Percentiles rank a stretch among this genome's conserved stretches.
These are phyloP conservation scores for Neoascia interrupta DNA, from an alignment of 2,888 invertebrate species.

Conservation along the genomic window DNA sequence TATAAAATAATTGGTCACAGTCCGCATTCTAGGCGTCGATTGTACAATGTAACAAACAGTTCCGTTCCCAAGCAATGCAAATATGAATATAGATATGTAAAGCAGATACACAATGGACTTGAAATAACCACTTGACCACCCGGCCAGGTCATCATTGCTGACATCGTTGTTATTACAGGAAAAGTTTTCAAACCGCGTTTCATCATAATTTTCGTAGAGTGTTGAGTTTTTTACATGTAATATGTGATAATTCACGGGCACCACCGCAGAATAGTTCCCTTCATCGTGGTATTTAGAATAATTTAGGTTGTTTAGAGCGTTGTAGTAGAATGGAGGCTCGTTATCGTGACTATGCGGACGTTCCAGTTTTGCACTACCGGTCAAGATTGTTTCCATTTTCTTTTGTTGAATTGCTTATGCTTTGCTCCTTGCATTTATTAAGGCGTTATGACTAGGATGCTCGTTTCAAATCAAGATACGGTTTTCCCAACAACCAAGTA, in stretches of 20 bases:
- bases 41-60: slow-evolving; percentile 93
- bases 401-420: too few species aligned
- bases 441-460: too few species aligned
- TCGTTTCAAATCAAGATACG: too few species aligned
- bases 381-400: slow-evolving; percentile 18
- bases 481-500: too few species aligned
- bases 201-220: slow-evolving; percentile 23
- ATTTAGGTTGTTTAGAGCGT: slow-evolving; percentile 34
- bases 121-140: slow-evolving; percentile 81
- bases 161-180: slow-evolving; percentile 72
- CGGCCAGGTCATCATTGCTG: slow-evolving; percentile 71
- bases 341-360: slow-evolving; percentile 2
- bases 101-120: slow-evolving; percentile 85
- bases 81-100: slow-evolving; percentile 86
- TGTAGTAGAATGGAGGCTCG: slow-evolving; percentile 39
- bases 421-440: too few species aligned
- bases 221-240: slow-evolving; percentile 26
- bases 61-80: slow-evolving; percentile 87
- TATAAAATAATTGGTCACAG: slow-evolving; percentile 95
- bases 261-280: neutral
- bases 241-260: slow-evolving; percentile 26
- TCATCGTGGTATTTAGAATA: slow-evolving; percentile 26
- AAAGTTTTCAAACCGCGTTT: slow-evolving; percentile 65
- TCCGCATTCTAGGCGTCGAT: slow-evolving; percentile 91
- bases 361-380: neutral